Conservation (phyloP, 2,888 invertebrate species). For the Ennomos erosarius region DNA sequence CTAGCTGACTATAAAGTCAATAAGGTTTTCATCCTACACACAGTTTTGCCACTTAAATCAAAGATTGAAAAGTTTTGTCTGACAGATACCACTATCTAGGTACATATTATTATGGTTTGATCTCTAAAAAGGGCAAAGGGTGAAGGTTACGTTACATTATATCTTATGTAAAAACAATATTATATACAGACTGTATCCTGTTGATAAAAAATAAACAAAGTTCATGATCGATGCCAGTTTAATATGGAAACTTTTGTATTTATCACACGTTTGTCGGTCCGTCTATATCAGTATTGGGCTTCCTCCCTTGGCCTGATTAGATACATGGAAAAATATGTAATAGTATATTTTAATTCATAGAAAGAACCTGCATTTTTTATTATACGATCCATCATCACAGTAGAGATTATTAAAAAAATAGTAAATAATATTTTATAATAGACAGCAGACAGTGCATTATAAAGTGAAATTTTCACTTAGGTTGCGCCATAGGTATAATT, state of each 20-base stretch:
- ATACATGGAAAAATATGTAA: slow-evolving; percentile 26
- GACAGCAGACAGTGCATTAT: too few species aligned
- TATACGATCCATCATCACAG: too few species aligned
- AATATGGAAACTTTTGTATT: slow-evolving; percentile 21
- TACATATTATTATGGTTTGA: neutral
- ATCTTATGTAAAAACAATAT: slow-evolving; percentile 8
- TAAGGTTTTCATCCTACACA: slow-evolving; percentile 5
- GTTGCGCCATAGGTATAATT: too few species aligned
- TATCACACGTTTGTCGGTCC: slow-evolving; percentile 24
- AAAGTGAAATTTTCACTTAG: too few species aligned
- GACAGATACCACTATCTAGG: too few species aligned
- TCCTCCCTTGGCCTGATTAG: slow-evolving; percentile 29
- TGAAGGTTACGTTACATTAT: slow-evolving; percentile 22
- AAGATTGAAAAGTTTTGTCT: too few species aligned
- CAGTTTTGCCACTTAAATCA: too few species aligned
- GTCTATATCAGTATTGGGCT: slow-evolving; percentile 15
- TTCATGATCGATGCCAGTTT: slow-evolving; percentile 15
- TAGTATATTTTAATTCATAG: too few species aligned
- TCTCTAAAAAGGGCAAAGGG: slow-evolving; percentile 17
- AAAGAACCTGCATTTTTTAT: too few species aligned
- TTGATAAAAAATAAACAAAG: slow-evolving; percentile 28
- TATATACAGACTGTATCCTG: slow-evolving; percentile 24
- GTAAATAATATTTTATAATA: too few species aligned
- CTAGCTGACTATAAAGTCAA: too few species aligned
- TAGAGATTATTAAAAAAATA: too few species aligned